Base-by-base conservation (phyloP, 2,888 invertebrate species). In the Drosophila falleni region DNA sequence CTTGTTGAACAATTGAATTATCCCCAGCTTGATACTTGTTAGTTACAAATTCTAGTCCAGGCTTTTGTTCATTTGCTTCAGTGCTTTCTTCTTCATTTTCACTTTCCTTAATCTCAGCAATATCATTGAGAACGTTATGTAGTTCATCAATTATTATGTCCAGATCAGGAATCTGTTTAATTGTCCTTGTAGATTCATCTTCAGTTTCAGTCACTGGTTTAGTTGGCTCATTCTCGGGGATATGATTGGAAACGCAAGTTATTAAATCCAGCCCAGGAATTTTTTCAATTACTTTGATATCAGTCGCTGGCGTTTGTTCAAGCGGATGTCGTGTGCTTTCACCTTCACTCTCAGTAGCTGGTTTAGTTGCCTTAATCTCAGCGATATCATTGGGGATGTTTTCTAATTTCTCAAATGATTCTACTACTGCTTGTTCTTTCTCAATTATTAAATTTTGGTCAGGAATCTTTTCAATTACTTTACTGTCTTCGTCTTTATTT, bases 211-310 rank as follows among this genome's bases (percentile, higher is more conserved):
- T n/a, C 3, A 3, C 4, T 23, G 23, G 3, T 23, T 23, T 23
- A 8, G n/a, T 10, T 33, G 26, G 6, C 6, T 50, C n/a, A 46
- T 29, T 47, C 15, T 10, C 16, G n/a, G 11, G 1, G 1, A 11
- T 31, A 13, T 16, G 19, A 33, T 50, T 50, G 9, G 35, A 13
- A 5, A 9, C 10, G 0, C 51, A 23, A 23, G 16, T 23, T 42
- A 51, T n/a, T 54, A 35, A 44, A 41, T 54, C 39, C 13, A 51
- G 10, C 2, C 41, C 29, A 0, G 62, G 50, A 33, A 76, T 68
- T 8, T 41, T 10, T 15, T 59, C 29, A 11, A 29, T 15, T 10
- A n/a, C 5, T 9, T 59, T 10, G 3, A 3, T 26, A 9, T 1
- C 15, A 15, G 39, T 15, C 19, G 19, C 11, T 19, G 42, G 5